Percentiles rank a stretch among this genome's conserved stretches.
Evolutionary conservation across 2,113 vertebrate genomes (phyloP).

Genomic region (Hippocampus guttulatus): DNA sequence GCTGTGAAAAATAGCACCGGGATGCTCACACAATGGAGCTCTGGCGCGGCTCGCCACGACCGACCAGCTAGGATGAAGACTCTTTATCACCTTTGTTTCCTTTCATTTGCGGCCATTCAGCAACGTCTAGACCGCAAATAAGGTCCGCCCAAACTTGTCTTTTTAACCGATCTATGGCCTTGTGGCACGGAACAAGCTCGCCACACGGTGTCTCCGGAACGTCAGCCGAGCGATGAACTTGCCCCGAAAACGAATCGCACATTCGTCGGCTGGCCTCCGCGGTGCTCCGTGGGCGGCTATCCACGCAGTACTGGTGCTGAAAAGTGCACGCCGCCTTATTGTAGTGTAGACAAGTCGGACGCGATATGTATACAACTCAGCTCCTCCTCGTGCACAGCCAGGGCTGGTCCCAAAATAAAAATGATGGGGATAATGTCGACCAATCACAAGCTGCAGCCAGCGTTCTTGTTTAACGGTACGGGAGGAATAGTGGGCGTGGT

Average conservation of each 20-base stretch:
- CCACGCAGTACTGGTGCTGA: conserved; percentile 70
- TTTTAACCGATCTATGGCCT: conserved; percentile 19
- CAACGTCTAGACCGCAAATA: neutral
- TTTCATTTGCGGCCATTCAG: conserved; percentile 53
- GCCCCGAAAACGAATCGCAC: conserved; percentile 28
- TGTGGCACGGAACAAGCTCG: conserved; percentile 31
- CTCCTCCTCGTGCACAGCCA: conserved; percentile 43
- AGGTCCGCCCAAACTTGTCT: conserved; percentile 13
- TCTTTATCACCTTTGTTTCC: conserved; percentile 46
- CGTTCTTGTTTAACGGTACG: conserved; percentile 18
- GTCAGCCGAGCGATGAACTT: conserved; percentile 33
- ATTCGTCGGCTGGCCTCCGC: conserved; percentile 12
- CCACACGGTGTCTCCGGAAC: neutral
- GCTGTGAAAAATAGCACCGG: conserved; percentile 38
- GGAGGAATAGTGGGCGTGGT: conserved; percentile 26
- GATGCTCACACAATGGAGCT: conserved; percentile 68
- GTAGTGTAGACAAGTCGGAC: conserved; percentile 41
- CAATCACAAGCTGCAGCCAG: conserved; percentile 43
- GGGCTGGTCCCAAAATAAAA: conserved; percentile 46
- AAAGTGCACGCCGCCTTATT: conserved; percentile 59
- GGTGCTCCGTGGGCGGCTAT: conserved; percentile 58
- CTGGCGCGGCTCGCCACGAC: conserved; percentile 43
- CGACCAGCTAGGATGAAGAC: conserved; percentile 28
- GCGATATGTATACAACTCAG: conserved; percentile 73
- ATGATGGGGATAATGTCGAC: conserved; percentile 14